Base-by-base conservation (phyloP, 2,113 vertebrate genomes). In the Dipodomys spectabilis region DNA sequence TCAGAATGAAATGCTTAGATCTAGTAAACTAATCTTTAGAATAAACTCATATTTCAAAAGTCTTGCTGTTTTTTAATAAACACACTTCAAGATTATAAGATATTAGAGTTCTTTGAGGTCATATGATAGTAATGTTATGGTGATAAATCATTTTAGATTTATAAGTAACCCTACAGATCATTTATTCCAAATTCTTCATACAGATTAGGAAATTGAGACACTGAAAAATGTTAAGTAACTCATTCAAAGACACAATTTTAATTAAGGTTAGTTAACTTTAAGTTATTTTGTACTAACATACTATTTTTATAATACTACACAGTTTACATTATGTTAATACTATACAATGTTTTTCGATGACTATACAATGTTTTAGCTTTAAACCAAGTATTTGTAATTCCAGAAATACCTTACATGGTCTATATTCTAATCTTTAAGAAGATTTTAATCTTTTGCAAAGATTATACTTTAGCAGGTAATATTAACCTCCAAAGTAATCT, bases 21-120 rank as follows among this genome's bases (percentile, higher is more conserved):
- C 30, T 78, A 85, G 86, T 82, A 87, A 82, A 91, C 45, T 80
- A 94, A 78, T 28, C 27, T 71, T 45, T 53, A 35, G 9, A 86
- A 89, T 82, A 95, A 94, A 72, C 30, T 35, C 18, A 4, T 69
- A 87, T 74, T 69, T 62, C 45, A 62, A 69, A 93, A 65, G 19
- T 89, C 39, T 62, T 84, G 13, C 4, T 90, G 30, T 91, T 93
- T 49, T 90, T 91, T 68, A 94, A 82, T 68, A 95, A 94, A 67
- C 64, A 44, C 1, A 86, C 77, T 64, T 93, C 80, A 80, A 81
- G 64, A 86, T 60, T 78, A 30, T 20, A 71, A 60, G 78, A 79
- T 62, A 44, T 19, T 74, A 6, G 71, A 65, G 22, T 71, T 87
- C 60, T 75, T 74, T 82, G n/a, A 82, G 44, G 12, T n/a, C 45